Conservation (phyloP, 2,888 invertebrate species). For the Dromius quadrimaculatus region DNA sequence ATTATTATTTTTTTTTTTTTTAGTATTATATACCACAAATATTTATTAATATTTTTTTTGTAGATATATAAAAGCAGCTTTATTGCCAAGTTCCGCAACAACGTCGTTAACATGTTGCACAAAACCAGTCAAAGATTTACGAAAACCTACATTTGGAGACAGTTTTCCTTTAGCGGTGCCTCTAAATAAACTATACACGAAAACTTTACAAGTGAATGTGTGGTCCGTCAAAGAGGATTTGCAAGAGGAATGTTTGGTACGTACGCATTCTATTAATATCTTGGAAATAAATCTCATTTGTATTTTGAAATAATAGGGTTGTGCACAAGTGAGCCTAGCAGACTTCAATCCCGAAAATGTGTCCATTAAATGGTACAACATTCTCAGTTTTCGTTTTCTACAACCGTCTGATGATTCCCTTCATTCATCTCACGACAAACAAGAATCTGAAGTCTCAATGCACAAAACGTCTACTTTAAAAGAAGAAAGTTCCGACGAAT, state of each 20-base stretch:
- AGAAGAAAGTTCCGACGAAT: conserved; percentile 97
- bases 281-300: background rate
- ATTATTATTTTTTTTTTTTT: conserved; percentile 27
- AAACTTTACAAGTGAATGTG: conserved; percentile 92
- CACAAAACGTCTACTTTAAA: conserved; percentile 68
- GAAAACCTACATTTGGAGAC: conserved; percentile 83
- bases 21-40: too few relatives aligned
- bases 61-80: conserved; percentile 82
- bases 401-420: conserved; percentile 68
- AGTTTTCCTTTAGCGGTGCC: conserved; percentile 82
- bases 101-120: conserved; percentile 74
- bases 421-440: conserved; percentile 64
- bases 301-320: conserved; percentile 75
- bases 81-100: conserved; percentile 74
- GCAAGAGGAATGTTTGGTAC: conserved; percentile 88
- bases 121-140: conserved; percentile 77
- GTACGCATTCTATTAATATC: too few relatives aligned
- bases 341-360: conserved; percentile 89
- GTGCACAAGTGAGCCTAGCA: conserved; percentile 94
- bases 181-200: conserved; percentile 82
- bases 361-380: conserved; percentile 94
- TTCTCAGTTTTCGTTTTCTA: conserved; percentile 85
- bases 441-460: conserved; percentile 69
- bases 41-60: conserved; percentile 55
- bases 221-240: conserved; percentile 78